These are phyloP conservation scores for Diuraphis noxia DNA, from an alignment of 1,140 invertebrate species.

Conservation along the genomic window DNA sequence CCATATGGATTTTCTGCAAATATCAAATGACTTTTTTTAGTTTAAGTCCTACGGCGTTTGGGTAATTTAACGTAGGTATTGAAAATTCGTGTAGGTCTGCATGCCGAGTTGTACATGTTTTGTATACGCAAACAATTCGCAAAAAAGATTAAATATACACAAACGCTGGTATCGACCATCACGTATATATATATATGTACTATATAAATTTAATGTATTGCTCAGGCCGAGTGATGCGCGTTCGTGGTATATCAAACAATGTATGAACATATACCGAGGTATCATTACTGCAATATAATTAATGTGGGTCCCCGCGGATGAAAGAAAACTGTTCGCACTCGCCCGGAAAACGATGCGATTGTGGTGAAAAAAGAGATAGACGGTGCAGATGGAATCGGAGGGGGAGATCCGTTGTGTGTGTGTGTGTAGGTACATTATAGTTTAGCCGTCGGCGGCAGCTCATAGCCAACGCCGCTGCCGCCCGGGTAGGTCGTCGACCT, in stretches of 20 bases:
- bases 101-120: too few relatives aligned
- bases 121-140: too few relatives aligned
- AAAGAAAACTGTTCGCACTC: background rate
- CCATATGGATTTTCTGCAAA: too few relatives aligned
- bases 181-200: too few relatives aligned
- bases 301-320: background rate
- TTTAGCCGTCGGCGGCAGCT: background rate
- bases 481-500: background rate
- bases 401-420: background rate
- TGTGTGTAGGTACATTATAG: background rate
- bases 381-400: background rate
- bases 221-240: too few relatives aligned
- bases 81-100: too few relatives aligned
- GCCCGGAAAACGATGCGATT: background rate
- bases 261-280: background rate
- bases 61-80: too few relatives aligned
- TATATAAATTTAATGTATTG: too few relatives aligned
- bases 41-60: too few relatives aligned
- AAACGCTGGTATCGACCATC: too few relatives aligned
- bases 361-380: background rate
- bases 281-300: background rate
- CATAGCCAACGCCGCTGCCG: background rate
- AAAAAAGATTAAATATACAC: too few relatives aligned
- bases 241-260: background rate
- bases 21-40: too few relatives aligned